A percentile compares a stretch with the other conserved stretches of the same genome.
phyloP scores from a whole-genome alignment of 1,140 invertebrate species.

The Tachypleus tridentatus region DNA sequence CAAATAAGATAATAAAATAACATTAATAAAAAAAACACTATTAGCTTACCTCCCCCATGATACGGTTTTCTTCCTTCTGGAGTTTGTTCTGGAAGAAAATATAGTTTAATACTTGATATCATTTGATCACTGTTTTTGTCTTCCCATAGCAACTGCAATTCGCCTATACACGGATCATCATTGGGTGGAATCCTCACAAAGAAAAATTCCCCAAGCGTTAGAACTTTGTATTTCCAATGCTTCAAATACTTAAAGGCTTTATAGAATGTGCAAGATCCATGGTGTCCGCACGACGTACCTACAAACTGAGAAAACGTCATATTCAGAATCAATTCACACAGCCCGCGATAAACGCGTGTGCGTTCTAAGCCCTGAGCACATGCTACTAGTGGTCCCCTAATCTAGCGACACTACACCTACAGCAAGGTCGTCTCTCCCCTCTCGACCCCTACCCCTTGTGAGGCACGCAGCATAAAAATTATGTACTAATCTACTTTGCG shows the following conservation, averaged over 20 bases:
- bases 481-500: no score
- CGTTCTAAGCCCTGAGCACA: no score
- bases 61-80: conserved; percentile 64
- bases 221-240: neutral
- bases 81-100: conserved; percentile 87
- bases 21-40: no score
- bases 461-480: no score
- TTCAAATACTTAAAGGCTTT: neutral
- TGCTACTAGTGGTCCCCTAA: no score
- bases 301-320: neutral
- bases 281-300: neutral
- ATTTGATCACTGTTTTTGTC: conserved; percentile 67
- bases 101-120: conserved; percentile 65
- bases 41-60: conserved; percentile 71
- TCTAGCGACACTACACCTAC: no score
- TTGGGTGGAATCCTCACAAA: conserved; percentile 71
- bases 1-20: no score
- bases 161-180: conserved; percentile 71
- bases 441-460: no score
- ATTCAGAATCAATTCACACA: neutral
- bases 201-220: conserved; percentile 74
- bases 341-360: no score
- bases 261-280: neutral
- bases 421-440: no score
- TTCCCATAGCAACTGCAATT: conserved; percentile 78